phyloP scores from a whole-genome alignment of 1,140 invertebrate species.

The Cydia pomonella region DNA sequence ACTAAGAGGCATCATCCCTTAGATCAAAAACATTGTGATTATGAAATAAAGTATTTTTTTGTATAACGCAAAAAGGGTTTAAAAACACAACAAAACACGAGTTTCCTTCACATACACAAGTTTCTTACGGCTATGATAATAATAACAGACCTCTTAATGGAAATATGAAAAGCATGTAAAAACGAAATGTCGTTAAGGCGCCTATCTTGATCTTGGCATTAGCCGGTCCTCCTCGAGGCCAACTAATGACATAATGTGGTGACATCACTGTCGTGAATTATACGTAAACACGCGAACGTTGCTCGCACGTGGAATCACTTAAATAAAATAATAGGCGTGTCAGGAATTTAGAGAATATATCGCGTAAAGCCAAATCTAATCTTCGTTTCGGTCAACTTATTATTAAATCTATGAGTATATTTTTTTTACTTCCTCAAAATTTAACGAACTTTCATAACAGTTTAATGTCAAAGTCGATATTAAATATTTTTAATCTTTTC shows the following conservation, averaged over 20 bases:
- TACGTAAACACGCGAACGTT: conserved; percentile 1
- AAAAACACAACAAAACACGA: too few species aligned
- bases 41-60: too few species aligned
- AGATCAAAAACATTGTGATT: too few species aligned
- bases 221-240: conserved; percentile 49
- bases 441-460: too few species aligned
- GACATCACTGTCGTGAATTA: conserved; percentile 45
- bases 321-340: not conserved
- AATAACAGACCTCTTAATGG: not conserved
- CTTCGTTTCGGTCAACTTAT: not conserved
- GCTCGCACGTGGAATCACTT: not conserved
- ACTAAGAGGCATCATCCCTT: too few species aligned
- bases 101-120: too few species aligned
- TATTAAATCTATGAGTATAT: not conserved
- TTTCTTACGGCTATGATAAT: not conserved
- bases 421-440: not conserved
- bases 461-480: not conserved
- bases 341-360: not conserved
- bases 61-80: too few species aligned
- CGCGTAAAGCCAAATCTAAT: not conserved
- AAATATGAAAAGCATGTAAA: not conserved
- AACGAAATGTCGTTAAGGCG: not conserved
- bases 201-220: conserved; percentile 13
- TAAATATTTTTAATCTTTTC: too few species aligned
- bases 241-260: conserved; percentile 52